Evolutionary conservation across 2,797 vertebrate species (phyloP).

Genomic region (Caiman crocodilus): DNA sequence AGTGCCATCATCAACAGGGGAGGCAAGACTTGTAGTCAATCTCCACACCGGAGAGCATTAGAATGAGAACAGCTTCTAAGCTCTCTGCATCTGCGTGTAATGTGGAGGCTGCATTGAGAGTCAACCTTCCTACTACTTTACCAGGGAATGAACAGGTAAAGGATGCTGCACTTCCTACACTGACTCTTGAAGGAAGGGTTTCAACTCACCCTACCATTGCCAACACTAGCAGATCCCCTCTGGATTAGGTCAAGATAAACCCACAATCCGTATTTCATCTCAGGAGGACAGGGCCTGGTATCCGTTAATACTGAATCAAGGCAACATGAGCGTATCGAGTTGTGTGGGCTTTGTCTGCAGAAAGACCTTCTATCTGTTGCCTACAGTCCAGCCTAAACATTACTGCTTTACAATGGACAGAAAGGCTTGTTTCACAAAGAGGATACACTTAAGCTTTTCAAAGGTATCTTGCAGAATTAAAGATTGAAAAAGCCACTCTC

Average conservation of each 20-base stretch:
- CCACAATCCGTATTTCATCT: neutral
- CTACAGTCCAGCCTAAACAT: neutral
- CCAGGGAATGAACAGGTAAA: neutral
- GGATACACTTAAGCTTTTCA: neutral
- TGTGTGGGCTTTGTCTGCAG: neutral
- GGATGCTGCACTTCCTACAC: neutral
- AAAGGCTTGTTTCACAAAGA: neutral
- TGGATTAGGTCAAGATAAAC: neutral
- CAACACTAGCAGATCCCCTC: neutral
- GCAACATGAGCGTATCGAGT: neutral
- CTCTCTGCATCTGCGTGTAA: neutral
- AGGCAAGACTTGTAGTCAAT: neutral
- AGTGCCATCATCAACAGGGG: neutral
- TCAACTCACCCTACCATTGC: neutral
- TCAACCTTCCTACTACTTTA: neutral
- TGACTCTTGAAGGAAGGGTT: neutral
- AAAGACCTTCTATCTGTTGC: neutral
- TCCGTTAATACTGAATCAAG: neutral
- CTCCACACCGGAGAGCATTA: neutral
- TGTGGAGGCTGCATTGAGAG: neutral
- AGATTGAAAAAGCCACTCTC: neutral
- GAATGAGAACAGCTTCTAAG: neutral
- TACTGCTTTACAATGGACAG: neutral
- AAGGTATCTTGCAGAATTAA: neutral
- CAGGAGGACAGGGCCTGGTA: conserved; percentile 18